Base-by-base conservation (phyloP, 1,140 invertebrate genomes). In the Aphis craccivora region DNA sequence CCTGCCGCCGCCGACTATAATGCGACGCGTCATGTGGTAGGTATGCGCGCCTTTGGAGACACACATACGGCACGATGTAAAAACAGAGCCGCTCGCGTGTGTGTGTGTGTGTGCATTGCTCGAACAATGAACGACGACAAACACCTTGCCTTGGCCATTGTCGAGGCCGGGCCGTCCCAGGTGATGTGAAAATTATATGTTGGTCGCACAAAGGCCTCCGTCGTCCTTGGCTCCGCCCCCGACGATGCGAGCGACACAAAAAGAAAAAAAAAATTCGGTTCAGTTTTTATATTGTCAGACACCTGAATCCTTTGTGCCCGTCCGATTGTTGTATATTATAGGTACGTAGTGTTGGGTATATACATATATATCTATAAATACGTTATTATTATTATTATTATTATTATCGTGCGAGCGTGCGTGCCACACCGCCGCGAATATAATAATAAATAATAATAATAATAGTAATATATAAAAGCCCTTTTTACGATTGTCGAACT, bases 171-270 rank as follows among this genome's bases (percentile, higher is more conserved):
- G 43, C 48, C 90, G 48, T 76, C 60, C 60, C 90, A 76, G 60
- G 60, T 81, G 90, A 91, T 91, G 90, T 91, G 90, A 91, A 91
- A 91, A 91, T 91, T 81, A 91, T 81, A 81, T 81, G 90, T 81
- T 91, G 20, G 5, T 23, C 60, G 60, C 43, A 81, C 90, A 91
- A 91, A 91, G 60, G 90, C 90, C 90, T n/a, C 40, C 40, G 43
- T 45, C 60, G 60, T 91, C 90, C 60, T 81, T 81, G 40, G 30
- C 60, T 81, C 90, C 60, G 48, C 90, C 55, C 67, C 40, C 60
- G 60, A 91, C 90, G 90, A 91, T 37, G 88, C 37, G 35, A 55
- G 23, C 30, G 35, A 60, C n/a, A 43, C 45, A 53, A 35, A 88
- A 51, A 51, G 35, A 60, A n/a, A 60, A 40, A 55, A 55, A 60